Base-by-base conservation (phyloP, 2,888 invertebrate species). In the Antheraea assamensis region DNA sequence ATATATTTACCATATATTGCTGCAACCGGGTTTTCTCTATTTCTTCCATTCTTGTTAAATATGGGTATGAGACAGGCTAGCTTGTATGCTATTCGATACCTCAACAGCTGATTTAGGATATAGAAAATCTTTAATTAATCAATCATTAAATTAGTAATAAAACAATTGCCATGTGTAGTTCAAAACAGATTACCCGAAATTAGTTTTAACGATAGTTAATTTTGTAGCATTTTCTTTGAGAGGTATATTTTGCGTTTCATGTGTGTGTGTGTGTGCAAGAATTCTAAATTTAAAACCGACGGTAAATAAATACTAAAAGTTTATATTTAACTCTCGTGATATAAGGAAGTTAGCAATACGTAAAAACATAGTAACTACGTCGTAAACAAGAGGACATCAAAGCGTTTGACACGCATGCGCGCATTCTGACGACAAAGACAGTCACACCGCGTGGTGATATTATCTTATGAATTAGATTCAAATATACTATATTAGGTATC, bases 351-450 rank as follows among this genome's bases (percentile, higher is more conserved):
- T 8, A 30, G 49, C 21, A 52, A 30, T 71, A 21, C 71, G 71
- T 71, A 71, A 71, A 47, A 42, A 30, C 71, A 21, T 30, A 71
- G 52, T 71, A 52, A 19, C 27, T 27, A 35, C 35, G 21, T 71
- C 71, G 71, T 71, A 71, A 71, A 71, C 21, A 68, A 71, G 52
- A 21, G 71, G 71, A 71, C 71, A 49, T 71, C 71, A 71, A 71
- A 71, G 71, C 52, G 71, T 52, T 71, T 71, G 49, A 71, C 35
- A n/a, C 49, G 27, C 71, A 19, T 42, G 27, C 19, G 21, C 31
- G 30, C 68, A 35, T 17, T n/a, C 58, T 24, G 61, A 64, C 30
- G 61, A 64, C 27, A 17, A 64, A 15, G 5, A 68, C 31, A 35
- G 35, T 68, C 68, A 30, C 15, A 27, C 17, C 27, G 35, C n/a